Base-by-base conservation (phyloP, 2,888 invertebrate genomes). In the Stegana nigrithorax region DNA sequence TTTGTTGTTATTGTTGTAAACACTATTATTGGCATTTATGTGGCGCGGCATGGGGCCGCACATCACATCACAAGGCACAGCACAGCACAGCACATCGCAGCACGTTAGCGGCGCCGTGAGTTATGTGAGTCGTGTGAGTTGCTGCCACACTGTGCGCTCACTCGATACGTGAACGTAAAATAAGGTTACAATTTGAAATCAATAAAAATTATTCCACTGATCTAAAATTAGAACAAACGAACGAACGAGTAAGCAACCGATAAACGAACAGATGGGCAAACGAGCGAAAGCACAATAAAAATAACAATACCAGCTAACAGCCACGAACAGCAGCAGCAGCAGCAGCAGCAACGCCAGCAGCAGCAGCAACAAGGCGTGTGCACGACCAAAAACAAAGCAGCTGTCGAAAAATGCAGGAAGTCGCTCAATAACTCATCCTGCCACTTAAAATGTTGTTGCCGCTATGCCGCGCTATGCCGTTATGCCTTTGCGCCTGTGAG, bases 151-250 rank as follows among this genome's bases (percentile, higher is more conserved):
- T 27, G 36, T 61, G 36, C 17, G 57, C 47, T 60, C 58, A 44
- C 14, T 39, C 39, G 39, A 57, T 59, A 63, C 63, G 44, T 67
- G 67, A 73, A 71, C 70, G 69, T 72, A 68, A 75, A 80, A 81
- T 77, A 80, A 76, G 80, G 78, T 81, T 80, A 76, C 78, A 77
- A 78, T 78, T 77, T 80, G 75, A 80, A 82, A 82, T 83, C 83
- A 81, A 82, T 81, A 81, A 81, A 81, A 81, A 74, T 78, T 81
- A 81, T 83, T 80, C 76, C 73, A 75, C 79, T 80, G 76, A 75
- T 81, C 83, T 83, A 83, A 84, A 83, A 83, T 83, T 83, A 84
- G 84, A 81, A 73, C 71, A 70, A 69, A 72, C 64, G 6, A 44
- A n/a, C n/a, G n/a, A 32, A 21, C 29, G 12, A 12, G 17, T 44